Percentiles rank a stretch among this genome's conserved stretches.
Evolutionary conservation across 2,113 vertebrate genomes (phyloP).

Genomic region (Megaceryle torquata): DNA sequence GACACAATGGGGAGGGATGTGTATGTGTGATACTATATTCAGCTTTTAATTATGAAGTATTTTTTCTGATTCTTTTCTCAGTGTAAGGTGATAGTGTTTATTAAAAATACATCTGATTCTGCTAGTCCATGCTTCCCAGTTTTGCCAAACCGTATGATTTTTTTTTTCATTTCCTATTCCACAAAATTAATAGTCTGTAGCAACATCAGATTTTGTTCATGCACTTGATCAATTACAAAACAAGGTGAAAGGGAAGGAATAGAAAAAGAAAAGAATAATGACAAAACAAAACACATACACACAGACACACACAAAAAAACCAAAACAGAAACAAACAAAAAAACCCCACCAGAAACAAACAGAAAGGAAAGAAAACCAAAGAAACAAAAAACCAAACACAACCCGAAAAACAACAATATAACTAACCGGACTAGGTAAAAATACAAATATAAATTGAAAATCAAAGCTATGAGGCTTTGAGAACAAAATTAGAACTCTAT

Average conservation of each 20-base stretch:
- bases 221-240: neutral
- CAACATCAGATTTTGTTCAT: neutral
- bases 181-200: neutral
- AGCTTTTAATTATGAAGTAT: neutral
- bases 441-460: neutral
- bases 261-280: neutral
- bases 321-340: no score
- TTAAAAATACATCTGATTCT: neutral
- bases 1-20: rapidly evolving
- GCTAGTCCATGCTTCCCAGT: neutral
- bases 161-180: neutral
- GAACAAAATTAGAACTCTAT: neutral
- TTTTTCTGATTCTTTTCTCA: neutral
- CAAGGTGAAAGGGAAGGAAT: neutral
- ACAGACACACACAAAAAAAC: neutral
- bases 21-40: neutral
- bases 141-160: neutral
- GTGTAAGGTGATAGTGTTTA: neutral
- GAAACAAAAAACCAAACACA: no score
- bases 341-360: no score
- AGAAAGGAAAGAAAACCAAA: no score
- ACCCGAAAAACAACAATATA: neutral
- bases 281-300: no score
- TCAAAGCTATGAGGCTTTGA: neutral
- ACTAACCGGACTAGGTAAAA: neutral